These are phyloP conservation scores for Parauchenoglanis ngamensis DNA, from an alignment of 2,797 vertebrate genomes.

Conservation along the genomic window DNA sequence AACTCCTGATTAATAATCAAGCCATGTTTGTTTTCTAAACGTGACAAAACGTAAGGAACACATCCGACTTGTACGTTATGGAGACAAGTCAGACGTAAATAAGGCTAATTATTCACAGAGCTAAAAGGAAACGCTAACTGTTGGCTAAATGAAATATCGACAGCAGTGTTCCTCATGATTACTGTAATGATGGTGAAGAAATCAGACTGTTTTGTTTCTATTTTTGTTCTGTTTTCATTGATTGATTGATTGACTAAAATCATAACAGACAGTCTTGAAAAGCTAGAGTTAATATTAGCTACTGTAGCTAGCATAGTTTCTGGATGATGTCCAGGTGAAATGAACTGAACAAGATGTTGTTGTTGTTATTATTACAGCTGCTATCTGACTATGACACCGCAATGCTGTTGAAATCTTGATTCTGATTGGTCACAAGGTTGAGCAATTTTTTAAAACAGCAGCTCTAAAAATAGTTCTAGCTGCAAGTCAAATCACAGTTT, in stretches of 20 bases:
- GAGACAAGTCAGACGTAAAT: slow-evolving; percentile 22
- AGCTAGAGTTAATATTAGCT: background rate
- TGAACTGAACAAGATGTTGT: background rate
- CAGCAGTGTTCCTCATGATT: slow-evolving; percentile 30
- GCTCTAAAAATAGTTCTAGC: background rate
- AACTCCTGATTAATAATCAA: slow-evolving; percentile 55
- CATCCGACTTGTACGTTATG: slow-evolving; percentile 38
- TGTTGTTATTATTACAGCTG: background rate
- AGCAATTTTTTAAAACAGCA: background rate
- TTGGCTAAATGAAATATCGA: slow-evolving; percentile 35
- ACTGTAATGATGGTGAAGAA: slow-evolving; percentile 4
- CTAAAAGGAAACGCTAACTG: slow-evolving; percentile 27
- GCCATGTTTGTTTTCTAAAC: slow-evolving; percentile 55
- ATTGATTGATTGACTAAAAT: background rate
- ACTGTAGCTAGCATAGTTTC: background rate
- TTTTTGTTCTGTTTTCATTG: background rate
- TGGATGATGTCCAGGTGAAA: background rate
- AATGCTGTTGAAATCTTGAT: background rate
- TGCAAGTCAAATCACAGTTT: background rate
- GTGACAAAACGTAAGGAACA: slow-evolving; percentile 39
- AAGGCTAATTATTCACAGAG: slow-evolving; percentile 39
- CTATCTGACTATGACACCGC: background rate
- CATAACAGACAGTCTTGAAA: background rate
- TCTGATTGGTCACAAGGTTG: background rate
- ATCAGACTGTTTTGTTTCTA: background rate